A percentile compares a stretch with the other conserved stretches of the same genome.
Evolutionary conservation across 2,797 vertebrate genomes (phyloP).

Genomic region (Acipenser transmontanus): DNA sequence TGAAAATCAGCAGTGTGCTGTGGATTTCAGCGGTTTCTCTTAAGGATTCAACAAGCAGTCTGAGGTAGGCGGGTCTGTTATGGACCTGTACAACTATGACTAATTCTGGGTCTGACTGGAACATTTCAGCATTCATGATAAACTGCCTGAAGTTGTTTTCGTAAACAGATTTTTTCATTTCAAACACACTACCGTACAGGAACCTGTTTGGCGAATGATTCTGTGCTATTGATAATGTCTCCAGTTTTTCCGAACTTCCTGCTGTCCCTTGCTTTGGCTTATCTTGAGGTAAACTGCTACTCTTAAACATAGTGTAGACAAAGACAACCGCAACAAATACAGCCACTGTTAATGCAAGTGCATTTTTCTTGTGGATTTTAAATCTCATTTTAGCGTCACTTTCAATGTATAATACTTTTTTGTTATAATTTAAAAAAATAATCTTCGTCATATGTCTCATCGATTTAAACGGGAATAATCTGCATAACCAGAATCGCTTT

Average conservation of each 20-base stretch:
- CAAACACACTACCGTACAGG: slow-evolving; percentile 32
- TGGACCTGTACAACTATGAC: slow-evolving; percentile 68
- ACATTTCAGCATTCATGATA: slow-evolving; percentile 48
- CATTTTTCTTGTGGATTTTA: slow-evolving; percentile 48
- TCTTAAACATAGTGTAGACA: slow-evolving; percentile 34
- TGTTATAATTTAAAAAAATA: background rate
- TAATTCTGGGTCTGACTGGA: slow-evolving; percentile 49
- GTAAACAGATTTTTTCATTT: slow-evolving; percentile 47
- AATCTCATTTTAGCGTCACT: slow-evolving; percentile 51
- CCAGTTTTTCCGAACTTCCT: background rate
- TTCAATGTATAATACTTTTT: slow-evolving; percentile 16
- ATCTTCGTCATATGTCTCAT: background rate
- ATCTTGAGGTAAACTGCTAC: slow-evolving; percentile 22
- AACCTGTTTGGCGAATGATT: slow-evolving; percentile 32
- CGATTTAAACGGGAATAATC: background rate
- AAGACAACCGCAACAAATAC: slow-evolving; percentile 37
- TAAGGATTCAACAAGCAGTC: slow-evolving; percentile 57
- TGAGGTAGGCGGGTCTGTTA: slow-evolving; percentile 60
- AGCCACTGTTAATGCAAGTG: slow-evolving; percentile 41
- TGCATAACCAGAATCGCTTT: background rate
- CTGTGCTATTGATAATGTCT: background rate
- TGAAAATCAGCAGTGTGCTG: slow-evolving; percentile 60
- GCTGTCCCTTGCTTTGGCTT: background rate
- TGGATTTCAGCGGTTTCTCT: slow-evolving; percentile 46
- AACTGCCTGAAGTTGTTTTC: slow-evolving; percentile 52